Evolutionary conservation across 2,888 invertebrate species (phyloP).

Genomic region (Odontomyia ornata): DNA sequence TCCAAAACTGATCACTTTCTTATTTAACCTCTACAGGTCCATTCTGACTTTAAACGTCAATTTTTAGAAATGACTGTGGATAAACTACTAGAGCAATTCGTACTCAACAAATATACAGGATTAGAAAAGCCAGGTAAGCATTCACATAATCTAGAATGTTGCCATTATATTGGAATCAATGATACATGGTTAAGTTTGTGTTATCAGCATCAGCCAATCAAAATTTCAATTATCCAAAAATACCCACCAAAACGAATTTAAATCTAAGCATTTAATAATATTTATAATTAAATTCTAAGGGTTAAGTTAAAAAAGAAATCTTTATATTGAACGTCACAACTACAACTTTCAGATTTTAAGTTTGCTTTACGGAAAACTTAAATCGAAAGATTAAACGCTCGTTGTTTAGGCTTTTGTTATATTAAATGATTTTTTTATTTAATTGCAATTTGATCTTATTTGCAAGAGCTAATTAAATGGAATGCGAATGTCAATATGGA

Average conservation of each 20-base stretch:
- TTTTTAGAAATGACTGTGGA: constrained; percentile 92
- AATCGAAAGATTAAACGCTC: constrained; percentile 2
- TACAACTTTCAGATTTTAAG: constrained; percentile 1
- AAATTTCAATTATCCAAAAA: constrained; percentile 8
- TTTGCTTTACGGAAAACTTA: background rate
- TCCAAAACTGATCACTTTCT: too few species aligned
- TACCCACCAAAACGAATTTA: constrained; percentile 24
- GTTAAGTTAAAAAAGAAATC: background rate
- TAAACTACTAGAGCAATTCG: constrained; percentile 90
- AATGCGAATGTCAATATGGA: constrained; percentile 26
- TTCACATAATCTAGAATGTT: background rate
- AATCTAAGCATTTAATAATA: background rate
- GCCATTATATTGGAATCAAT: background rate
- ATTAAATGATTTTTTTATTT: background rate
- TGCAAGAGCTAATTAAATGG: constrained; percentile 19
- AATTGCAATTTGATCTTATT: background rate
- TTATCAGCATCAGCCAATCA: constrained; percentile 21
- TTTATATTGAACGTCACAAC: background rate
- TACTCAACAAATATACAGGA: constrained; percentile 91
- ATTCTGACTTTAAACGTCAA: constrained; percentile 90
- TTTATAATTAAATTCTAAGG: background rate
- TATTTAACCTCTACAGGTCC: constrained; percentile 72
- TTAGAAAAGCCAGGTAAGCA: constrained; percentile 87
- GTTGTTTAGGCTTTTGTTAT: constrained; percentile 24
- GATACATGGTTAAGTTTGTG: too few species aligned